A percentile compares a stretch with the other conserved stretches of the same genome.
Evolutionary conservation across 2,797 vertebrate species (phyloP).

Genomic region (Gymnothorax reevesii): DNA sequence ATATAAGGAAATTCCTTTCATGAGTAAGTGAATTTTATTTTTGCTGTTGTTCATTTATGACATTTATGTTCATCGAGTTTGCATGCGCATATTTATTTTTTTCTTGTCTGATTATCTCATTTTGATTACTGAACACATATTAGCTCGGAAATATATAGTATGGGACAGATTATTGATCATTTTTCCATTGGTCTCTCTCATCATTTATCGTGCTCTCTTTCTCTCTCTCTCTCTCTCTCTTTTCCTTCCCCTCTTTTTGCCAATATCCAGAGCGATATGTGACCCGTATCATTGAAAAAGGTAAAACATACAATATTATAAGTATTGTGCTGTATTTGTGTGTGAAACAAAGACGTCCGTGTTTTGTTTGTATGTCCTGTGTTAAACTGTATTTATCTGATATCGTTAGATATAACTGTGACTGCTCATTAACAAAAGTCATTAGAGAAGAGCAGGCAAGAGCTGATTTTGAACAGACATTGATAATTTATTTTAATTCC

Average conservation of each 20-base stretch:
- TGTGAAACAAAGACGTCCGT: no score
- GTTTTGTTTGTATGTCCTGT: no score
- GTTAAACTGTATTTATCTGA: neutral
- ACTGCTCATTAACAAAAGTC: neutral
- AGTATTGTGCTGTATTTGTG: neutral
- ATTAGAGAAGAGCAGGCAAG: neutral
- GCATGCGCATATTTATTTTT: neutral
- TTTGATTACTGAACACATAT: conserved; percentile 10
- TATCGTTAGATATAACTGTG: neutral
- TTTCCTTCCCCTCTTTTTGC: conserved; percentile 38
- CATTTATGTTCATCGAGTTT: conserved; percentile 3
- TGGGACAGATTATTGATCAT: neutral
- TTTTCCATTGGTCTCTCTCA: neutral
- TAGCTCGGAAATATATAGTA: neutral
- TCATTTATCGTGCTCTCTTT: conserved; percentile 28
- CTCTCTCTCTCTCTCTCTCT: conserved; percentile 36
- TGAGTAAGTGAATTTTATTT: conserved; percentile 80
- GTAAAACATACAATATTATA: conserved; percentile 43
- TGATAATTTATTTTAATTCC: neutral
- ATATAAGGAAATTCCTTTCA: conserved; percentile 91
- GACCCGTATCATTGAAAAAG: conserved; percentile 52
- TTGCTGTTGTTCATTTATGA: conserved; percentile 10
- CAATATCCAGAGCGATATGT: conserved; percentile 58
- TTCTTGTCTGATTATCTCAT: neutral
- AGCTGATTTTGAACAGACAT: neutral